Evolutionary conservation across 2,888 invertebrate species (phyloP), one percentile per base, ranked within the genome.

Genomic region (Pseudococcus viburni): DNA sequence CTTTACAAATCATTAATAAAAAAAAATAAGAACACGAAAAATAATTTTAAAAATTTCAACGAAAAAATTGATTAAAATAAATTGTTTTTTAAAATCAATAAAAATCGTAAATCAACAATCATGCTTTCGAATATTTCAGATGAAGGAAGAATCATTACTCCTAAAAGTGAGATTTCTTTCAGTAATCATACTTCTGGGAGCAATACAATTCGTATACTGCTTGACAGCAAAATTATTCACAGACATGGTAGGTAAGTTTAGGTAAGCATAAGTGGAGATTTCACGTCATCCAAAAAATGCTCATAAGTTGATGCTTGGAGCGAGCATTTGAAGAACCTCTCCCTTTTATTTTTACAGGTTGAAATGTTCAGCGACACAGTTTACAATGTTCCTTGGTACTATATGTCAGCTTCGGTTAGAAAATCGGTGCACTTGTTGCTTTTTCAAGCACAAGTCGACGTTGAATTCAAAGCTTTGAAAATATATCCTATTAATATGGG

Each of bases 371-470:
- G 22, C 64, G 64, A 64, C 11, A 12, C 64, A 1, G 64, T 64
- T 22, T 64, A 64, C 22, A 19, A 64, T 64, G 6, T 22, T 64
- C 64, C 64, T 64, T 64, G 64, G 64, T 64, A 64, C 22, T 64
- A 64, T 22, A 22, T 64, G 22, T 22, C 64, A 9, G 22, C 64
- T 9, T 64, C 64, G 22, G 8, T 19, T 19, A 0, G 64, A 22
- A 64, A 64, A 64, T 64, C 64, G 0, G 64, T 64, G 6, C 22
- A 64, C 6, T 12, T 64, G 7, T 64, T 22, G 22, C 22, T 64
- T 19, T 9, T 19, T 11, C 64, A 64, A 12, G 19, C 64, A 0
- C 64, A 22, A 64, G 22, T 22, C 22, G 12, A 64, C 22, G 22
- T 64, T 19, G 64, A 64, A 64, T 64, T 64, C 64, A 64, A 22